Conservation (phyloP, 2,888 invertebrate genomes). For the Stenoptilia bipunctidactyla region DNA sequence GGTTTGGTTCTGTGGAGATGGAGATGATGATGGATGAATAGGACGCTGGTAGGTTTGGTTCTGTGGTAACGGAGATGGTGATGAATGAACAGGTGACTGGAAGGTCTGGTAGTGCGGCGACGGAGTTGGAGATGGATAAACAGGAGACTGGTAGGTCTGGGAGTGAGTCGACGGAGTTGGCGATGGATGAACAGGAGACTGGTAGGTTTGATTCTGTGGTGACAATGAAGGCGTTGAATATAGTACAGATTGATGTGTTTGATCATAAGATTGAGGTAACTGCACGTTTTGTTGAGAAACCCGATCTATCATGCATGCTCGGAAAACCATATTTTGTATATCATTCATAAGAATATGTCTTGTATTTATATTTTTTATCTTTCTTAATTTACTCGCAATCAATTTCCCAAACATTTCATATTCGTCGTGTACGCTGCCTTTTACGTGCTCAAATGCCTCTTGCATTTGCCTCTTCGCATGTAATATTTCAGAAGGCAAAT, state of each 20-base stretch:
- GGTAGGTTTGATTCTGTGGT: neutral
- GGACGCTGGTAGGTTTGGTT: conserved; percentile 3
- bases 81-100: neutral
- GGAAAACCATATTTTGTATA: conserved; percentile 8
- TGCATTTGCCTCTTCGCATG: conserved; percentile 1
- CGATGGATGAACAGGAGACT: neutral
- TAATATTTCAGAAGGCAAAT: conserved; percentile 1
- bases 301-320: conserved; percentile 5
- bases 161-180: neutral
- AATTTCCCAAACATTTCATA: conserved; percentile 10
- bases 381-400: conserved; percentile 9
- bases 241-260: neutral
- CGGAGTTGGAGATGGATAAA: conserved; percentile 1
- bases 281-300: neutral
- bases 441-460: conserved; percentile 2
- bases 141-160: neutral
- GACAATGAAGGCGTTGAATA: neutral
- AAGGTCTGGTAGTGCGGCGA: neutral
- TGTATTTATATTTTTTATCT: conserved; percentile 5
- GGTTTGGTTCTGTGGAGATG: neutral
- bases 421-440: conserved; percentile 5
- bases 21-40: conserved; percentile 2
- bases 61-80: conserved; percentile 1
- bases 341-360: conserved; percentile 9
- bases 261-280: conserved; percentile 1